Evolutionary conservation across 1,140 invertebrate genomes (phyloP).

Genomic region (Pachyrhynchus sulphureomaculatus): DNA sequence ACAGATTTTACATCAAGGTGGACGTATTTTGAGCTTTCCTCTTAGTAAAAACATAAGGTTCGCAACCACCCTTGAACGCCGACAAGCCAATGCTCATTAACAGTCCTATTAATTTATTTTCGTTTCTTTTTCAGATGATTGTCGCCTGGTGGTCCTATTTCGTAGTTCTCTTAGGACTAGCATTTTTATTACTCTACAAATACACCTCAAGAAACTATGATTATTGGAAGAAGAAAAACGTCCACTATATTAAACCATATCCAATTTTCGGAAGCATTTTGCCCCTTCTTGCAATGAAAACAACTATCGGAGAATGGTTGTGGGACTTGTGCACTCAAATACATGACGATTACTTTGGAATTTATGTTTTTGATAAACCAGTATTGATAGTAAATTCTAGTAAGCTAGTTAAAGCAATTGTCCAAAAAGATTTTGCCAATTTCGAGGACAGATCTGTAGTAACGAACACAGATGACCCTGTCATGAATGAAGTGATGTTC

Average conservation of each 20-base stretch:
- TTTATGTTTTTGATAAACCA: conserved; percentile 50
- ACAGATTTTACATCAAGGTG: too few species aligned
- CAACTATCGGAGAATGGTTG: conserved; percentile 28
- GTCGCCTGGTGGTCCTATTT: too few species aligned
- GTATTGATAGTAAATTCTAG: conserved; percentile 46
- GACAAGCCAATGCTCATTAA: too few species aligned
- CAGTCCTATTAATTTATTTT: too few species aligned
- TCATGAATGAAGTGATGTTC: conserved; percentile 46
- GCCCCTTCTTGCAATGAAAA: conserved; percentile 1
- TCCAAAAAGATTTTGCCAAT: conserved; percentile 55
- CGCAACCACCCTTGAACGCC: too few species aligned
- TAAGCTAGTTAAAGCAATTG: conserved; percentile 53
- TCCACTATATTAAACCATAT: conserved; percentile 41
- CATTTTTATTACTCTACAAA: conserved; percentile 21
- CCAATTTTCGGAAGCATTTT: conserved; percentile 49
- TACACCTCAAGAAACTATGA: conserved; percentile 34
- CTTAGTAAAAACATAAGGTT: too few species aligned
- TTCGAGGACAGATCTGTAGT: conserved; percentile 56
- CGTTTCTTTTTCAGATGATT: too few species aligned
- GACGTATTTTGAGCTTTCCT: too few species aligned
- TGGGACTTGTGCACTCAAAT: conserved; percentile 37
- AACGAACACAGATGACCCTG: conserved; percentile 53
- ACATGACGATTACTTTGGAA: conserved; percentile 49
- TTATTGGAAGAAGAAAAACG: conserved; percentile 48
- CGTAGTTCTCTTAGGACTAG: too few species aligned